A percentile compares a stretch with the other conserved stretches of the same genome.
phyloP scores from a whole-genome alignment of 2,888 invertebrate species.

The Synanthedon formicaeformis region DNA sequence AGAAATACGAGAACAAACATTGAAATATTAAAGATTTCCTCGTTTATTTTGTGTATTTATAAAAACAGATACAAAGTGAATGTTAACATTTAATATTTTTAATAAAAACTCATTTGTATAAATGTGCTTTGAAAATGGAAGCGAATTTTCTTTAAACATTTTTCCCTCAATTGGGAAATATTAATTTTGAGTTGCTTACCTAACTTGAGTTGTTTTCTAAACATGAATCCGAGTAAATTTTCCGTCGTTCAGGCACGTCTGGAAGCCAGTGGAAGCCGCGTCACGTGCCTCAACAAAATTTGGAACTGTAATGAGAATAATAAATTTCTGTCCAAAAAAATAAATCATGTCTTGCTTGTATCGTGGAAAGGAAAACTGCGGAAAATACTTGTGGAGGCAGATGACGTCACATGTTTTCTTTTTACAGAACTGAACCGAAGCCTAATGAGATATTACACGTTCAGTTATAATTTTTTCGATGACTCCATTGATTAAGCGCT shows the following conservation, averaged over 20 bases:
- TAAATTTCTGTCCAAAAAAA: conserved; percentile 26
- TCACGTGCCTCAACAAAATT: conserved; percentile 32
- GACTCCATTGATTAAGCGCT: conserved; percentile 2
- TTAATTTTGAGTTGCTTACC: neutral
- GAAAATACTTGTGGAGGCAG: neutral
- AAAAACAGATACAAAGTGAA: too few relatives aligned
- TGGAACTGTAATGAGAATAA: conserved; percentile 34
- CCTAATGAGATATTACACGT: too few relatives aligned
- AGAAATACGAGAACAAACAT: too few relatives aligned
- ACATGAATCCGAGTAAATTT: neutral
- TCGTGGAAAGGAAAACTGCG: conserved; percentile 17
- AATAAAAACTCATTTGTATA: too few relatives aligned
- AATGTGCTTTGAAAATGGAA: too few relatives aligned
- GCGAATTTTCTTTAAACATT: too few relatives aligned
- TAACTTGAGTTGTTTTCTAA: neutral
- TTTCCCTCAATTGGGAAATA: too few relatives aligned
- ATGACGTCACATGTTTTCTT: neutral
- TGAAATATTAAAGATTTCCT: too few relatives aligned
- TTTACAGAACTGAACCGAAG: neutral
- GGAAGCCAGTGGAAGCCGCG: conserved; percentile 11
- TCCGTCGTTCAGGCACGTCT: neutral
- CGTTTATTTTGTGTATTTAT: too few relatives aligned
- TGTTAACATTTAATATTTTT: too few relatives aligned
- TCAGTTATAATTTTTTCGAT: neutral
- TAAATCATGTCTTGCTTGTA: conserved; percentile 27